A percentile compares a stretch with the other conserved stretches of the same genome.
Conservation (phyloP, 2,113 vertebrate genomes). For the Oriolus oriolus region DNA sequence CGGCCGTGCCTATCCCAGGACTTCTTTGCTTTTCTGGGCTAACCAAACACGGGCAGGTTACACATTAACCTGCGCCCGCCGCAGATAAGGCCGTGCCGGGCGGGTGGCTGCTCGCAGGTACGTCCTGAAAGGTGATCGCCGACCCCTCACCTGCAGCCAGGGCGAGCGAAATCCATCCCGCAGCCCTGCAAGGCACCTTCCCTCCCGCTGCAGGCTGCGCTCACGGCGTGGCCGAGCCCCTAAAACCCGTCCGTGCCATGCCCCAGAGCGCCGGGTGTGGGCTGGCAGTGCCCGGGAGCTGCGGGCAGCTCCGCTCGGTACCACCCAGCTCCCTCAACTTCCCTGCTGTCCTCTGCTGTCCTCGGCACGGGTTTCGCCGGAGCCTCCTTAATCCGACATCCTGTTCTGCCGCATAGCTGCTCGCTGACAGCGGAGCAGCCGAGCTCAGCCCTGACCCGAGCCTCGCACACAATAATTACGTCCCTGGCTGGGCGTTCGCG, state of each 20-base stretch:
- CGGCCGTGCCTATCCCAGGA: background rate
- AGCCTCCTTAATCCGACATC: constrained; percentile 35
- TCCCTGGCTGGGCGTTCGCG: background rate
- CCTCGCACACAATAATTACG: background rate
- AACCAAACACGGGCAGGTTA: constrained; percentile 54
- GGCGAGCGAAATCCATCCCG: fast-evolving
- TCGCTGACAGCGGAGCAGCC: background rate
- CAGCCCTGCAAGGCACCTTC: background rate
- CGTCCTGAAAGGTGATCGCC: fast-evolving
- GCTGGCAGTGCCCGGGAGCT: background rate
- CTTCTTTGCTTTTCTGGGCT: background rate
- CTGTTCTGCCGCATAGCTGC: constrained; percentile 62
- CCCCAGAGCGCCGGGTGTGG: background rate
- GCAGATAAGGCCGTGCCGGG: background rate
- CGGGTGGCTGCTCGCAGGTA: background rate
- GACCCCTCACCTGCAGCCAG: background rate
- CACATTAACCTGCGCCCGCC: constrained; percentile 56
- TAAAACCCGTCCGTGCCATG: fast-evolving
- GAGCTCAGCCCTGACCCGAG: background rate
- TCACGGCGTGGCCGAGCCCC: background rate
- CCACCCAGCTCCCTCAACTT: constrained; percentile 8
- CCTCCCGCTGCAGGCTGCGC: background rate
- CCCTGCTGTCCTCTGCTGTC: constrained; percentile 9
- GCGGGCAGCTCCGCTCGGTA: background rate
- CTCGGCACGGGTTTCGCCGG: background rate